Evolutionary conservation across 2,888 invertebrate species (phyloP).

Genomic region (Trachelus tabidus): DNA sequence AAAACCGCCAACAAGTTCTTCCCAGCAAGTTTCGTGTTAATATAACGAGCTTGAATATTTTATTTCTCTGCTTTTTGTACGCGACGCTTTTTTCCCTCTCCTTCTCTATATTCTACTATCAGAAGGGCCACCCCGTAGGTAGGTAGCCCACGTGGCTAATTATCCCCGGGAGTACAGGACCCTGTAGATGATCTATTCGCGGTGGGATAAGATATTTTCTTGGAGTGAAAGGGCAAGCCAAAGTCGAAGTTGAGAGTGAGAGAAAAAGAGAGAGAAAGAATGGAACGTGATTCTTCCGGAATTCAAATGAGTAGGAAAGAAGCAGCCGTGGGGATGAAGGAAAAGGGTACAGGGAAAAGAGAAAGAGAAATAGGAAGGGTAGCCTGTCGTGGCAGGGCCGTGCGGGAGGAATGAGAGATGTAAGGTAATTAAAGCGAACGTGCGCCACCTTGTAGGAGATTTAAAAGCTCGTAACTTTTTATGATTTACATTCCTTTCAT

Average conservation of each 20-base stretch:
- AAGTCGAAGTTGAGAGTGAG: slow-evolving; percentile 24
- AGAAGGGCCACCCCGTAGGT: neutral
- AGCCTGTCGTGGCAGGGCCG: neutral
- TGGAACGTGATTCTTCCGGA: neutral
- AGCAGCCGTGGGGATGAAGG: slow-evolving; percentile 6
- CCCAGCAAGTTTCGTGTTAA: slow-evolving; percentile 33
- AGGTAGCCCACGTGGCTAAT: slow-evolving; percentile 54
- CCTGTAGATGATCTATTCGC: slow-evolving; percentile 62
- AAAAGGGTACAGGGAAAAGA: slow-evolving; percentile 10
- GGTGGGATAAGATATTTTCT: slow-evolving; percentile 45
- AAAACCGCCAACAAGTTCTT: neutral
- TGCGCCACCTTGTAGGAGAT: slow-evolving; percentile 66
- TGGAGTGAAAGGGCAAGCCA: slow-evolving; percentile 31
- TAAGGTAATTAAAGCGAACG: slow-evolving; percentile 65
- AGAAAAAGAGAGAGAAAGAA: slow-evolving; percentile 23
- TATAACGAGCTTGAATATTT: slow-evolving; percentile 37
- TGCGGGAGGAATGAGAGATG: slow-evolving; percentile 60
- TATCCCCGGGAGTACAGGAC: slow-evolving; percentile 56
- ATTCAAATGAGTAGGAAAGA: slow-evolving; percentile 2
- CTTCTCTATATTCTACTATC: slow-evolving; percentile 9
- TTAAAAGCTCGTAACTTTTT: slow-evolving; percentile 67
- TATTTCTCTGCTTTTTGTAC: slow-evolving; percentile 28
- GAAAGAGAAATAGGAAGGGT: slow-evolving; percentile 28
- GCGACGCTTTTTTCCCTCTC: neutral
- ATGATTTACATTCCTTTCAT: slow-evolving; percentile 67